Percentiles rank a stretch among this genome's conserved stretches.
Conservation (phyloP, 2,113 vertebrate species). For the Cricetomys ansorgei region DNA sequence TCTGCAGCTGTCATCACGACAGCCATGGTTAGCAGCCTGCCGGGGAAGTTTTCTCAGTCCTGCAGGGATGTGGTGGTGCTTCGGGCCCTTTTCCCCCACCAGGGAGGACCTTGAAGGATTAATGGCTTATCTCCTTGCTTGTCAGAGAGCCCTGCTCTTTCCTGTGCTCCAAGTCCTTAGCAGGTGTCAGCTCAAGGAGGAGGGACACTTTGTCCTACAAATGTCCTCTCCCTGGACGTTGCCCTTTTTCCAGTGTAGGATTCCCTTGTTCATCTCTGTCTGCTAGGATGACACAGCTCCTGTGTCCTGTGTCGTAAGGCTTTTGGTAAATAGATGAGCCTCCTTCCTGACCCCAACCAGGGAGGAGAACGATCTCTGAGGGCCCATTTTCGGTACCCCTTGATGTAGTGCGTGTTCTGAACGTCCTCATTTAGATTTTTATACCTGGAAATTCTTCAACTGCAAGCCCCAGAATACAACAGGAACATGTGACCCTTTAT, state of each 20-base stretch:
- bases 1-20: conserved; percentile 59
- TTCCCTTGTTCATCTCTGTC: conserved; percentile 21
- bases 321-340: conserved; percentile 44
- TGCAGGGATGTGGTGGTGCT: neutral
- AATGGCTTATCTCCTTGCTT: conserved; percentile 47
- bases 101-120: conserved; percentile 22
- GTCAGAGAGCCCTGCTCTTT: neutral
- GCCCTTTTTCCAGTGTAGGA: neutral
- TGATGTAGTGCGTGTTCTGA: neutral
- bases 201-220: conserved; percentile 69
- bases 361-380: neutral
- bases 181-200: conserved; percentile 71
- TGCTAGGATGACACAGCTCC: neutral
- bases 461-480: neutral
- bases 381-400: neutral
- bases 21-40: neutral
- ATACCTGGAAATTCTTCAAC: neutral
- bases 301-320: neutral
- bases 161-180: conserved; percentile 37
- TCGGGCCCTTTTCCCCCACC: neutral
- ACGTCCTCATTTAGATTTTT: conserved; percentile 23
- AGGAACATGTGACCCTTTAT: neutral
- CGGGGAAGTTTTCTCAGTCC: neutral
- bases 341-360: neutral
- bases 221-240: conserved; percentile 60